Evolutionary conservation across 2,113 vertebrate species (phyloP), one percentile per base, ranked within the genome.

Genomic region (Candoia aspera): DNA sequence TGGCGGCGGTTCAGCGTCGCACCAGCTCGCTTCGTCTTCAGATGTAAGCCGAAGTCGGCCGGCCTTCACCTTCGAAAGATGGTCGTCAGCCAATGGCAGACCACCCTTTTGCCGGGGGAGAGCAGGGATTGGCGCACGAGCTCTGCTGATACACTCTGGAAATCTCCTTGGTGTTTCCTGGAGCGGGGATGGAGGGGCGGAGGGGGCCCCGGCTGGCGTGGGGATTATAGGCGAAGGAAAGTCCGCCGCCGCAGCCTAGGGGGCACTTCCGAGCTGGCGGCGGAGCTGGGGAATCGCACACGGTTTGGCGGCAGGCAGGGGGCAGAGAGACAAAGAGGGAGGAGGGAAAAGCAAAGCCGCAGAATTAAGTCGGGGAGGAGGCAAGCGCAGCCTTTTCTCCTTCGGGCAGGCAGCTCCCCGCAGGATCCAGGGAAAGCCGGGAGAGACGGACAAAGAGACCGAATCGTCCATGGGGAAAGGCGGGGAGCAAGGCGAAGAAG

Each of bases 401-500:
- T 24, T 26, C 93, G 37, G 83, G 13, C 93, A 49, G 86, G 19
- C 94, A 17, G 91, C 1, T 33, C 92, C 87, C 55, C 29, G 59
- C 5, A 2, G 19, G 93, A 84, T 92, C 33, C 0, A 11, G 85
- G 4, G 91, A 91, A 49, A 33, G 87, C 21, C 33, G 37, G 3
- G 57, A 64, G 53, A 0, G 94, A 83, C 13, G 92, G 96, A 95
- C 93, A 91, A 87, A 91, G 94, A 92, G 79, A 0, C 11, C 59
- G 21, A 15, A 11, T 4, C 88, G 29, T 86, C 90, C 95, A 93
- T 96, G 97, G 94, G 98, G 92, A 98, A 97, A 94, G 97, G 98
- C 55, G 98, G 97, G 0, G 98, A 98, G 95, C 96, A 97, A 93
- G 98, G 97, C 29, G 97, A 97, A 91, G 97, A 95, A 68, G 19